These are phyloP conservation scores for Clinocottus analis DNA, from an alignment of 2,113 vertebrate species.

Conservation along the genomic window DNA sequence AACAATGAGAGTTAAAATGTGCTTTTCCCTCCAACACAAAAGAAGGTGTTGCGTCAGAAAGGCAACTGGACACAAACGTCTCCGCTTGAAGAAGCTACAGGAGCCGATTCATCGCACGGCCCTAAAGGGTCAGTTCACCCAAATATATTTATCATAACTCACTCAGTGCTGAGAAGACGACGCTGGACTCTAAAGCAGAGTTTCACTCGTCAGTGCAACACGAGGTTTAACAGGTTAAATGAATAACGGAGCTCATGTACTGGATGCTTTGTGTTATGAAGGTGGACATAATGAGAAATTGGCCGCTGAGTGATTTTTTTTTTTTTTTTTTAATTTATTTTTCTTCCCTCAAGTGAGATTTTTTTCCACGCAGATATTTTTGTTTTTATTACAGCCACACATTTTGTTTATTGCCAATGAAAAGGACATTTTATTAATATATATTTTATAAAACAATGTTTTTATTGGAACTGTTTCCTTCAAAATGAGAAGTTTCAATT, in stretches of 20 bases:
- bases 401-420: neutral
- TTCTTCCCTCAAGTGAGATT: neutral
- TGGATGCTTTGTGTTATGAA: neutral
- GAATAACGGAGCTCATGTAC: neutral
- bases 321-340: neutral
- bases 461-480: neutral
- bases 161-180: neutral
- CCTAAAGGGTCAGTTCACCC: neutral
- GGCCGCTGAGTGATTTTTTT: neutral
- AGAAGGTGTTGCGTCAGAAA: neutral
- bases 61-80: neutral
- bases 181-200: no score
- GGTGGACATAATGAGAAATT: neutral
- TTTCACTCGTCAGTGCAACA: neutral
- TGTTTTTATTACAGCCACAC: neutral
- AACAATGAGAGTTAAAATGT: neutral
- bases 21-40: neutral
- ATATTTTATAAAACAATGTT: neutral
- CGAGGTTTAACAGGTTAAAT: neutral
- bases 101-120: neutral
- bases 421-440: neutral
- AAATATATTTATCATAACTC: neutral
- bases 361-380: neutral
- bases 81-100: neutral
- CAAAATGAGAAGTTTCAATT: neutral